Base-by-base conservation (phyloP, 2,797 vertebrate genomes). In the Typhlichthys eigenmanni region DNA sequence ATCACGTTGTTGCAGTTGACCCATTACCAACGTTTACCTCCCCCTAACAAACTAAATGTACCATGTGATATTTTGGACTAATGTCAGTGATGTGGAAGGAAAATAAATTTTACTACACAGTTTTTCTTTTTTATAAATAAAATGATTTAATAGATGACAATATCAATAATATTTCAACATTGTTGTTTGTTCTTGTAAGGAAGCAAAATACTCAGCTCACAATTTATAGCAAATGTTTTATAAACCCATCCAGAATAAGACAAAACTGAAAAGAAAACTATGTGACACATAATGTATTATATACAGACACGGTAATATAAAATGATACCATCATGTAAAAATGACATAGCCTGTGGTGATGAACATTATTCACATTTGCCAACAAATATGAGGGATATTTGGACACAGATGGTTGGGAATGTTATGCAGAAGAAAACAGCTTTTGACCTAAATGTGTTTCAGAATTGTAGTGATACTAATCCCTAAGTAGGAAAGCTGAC, bases 101-200 rank as follows among this genome's bases (percentile, higher is more conserved):
- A 87, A 88, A 57, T 73, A 82, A 3, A 12, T 47, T 60, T 47
- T 61, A 62, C 62, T 55, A 75, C 64, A 66, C 64, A 55, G 13
- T 46, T 55, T 66, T 81, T 19, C 19, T 19, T 76, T 86, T 87
- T 85, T 88, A 91, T 91, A 91, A 91, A 91, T 91, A 91, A 90
- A 89, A 84, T 83, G 84, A 88, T 91, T 91, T 90, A 91, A 91
- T 91, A 87, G 81, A 88, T 87, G 89, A 88, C 85, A 82, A 88
- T 84, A 60, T 64, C 62, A 89, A 88, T 88, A 88, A 85, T 80
- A 85, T 88, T 87, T 88, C 80, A 82, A 90, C 83, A 86, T 85
- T 76, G 79, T 81, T 88, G 78, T 81, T 88, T 87, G 55, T 88
- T 90, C 84, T 85, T 82, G 84, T 89, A 88, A 87, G 85, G 88